Evolutionary conservation across 2,888 invertebrate species (phyloP), one percentile per base, ranked within the genome.

Genomic region (Leptopilina myrica): DNA sequence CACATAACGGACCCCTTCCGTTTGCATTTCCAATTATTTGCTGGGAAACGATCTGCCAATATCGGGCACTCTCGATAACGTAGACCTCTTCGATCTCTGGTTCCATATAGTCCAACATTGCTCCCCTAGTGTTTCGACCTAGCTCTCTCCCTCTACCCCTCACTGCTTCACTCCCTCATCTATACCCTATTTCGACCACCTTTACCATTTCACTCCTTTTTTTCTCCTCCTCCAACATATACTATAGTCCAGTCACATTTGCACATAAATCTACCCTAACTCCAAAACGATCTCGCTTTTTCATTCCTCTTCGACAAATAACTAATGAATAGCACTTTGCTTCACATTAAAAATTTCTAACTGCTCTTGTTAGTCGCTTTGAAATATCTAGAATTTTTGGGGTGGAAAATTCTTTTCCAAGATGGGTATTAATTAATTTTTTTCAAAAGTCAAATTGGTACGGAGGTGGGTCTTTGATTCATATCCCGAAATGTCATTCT

Each of bases 1-100:
- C 91, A 90, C 89, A 88, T 88, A 84, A 86, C 87, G 87, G 86
- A 87, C 86, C 33, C 88, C 88, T 90, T 89, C 90, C 89, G 90
- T 90, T 91, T 90, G 91, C 91, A 90, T 91, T 91, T 91, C 90
- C 90, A 91, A 91, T 91, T 91, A 91, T 91, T 91, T 90, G 89
- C 88, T 88, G 87, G 88, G 88, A 89, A 91, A 90, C 88, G 90
- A 90, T 90, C 90, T 90, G 90, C 90, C 91, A 90, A 91, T 91
- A 90, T 90, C 89, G 89, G 87, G 87, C 85, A 73, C 73, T 73
- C 73, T 73, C 33, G 73, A 73, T 73, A 73, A 56, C 73, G 73
- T 56, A 73, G 73, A 73, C 73, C 73, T 73, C 73, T 73, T 73
- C 56, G 56, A 73, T 73, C 56, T 73, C 56, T 33, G 56, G 26